Evolutionary conservation across 2,113 vertebrate genomes (phyloP), one percentile per base, ranked within the genome.

Genomic region (Archocentrus centrarchus): DNA sequence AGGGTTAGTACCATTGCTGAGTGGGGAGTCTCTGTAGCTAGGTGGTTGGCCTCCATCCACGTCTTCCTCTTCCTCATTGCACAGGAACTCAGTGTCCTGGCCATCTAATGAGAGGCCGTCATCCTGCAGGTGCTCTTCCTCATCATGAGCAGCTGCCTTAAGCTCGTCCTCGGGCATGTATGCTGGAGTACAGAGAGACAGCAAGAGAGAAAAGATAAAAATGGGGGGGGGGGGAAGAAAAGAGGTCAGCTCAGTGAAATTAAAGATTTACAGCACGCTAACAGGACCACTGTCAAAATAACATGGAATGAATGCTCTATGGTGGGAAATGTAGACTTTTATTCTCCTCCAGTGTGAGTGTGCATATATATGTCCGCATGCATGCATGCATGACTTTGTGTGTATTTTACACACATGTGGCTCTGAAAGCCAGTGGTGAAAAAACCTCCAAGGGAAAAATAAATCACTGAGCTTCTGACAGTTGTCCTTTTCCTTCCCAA

Each of bases 131-230:
- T 93, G 96, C 83, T 97, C 97, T 87, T 95, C 94, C 91, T 97
- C 97, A 93, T 98, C 96, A 81, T 96, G 96, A 88, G 96, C 95
- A 79, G 94, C 96, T 83, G 97, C 97, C 96, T 99, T 99, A 95
- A 99, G 90, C 94, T 99, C 98, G 82, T 99, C 98, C 94, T 99
- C 98, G 83, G 98, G 98, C 96, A 98, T 96, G 88, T 99, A 99
- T 88, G 98, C 98, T 99, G 94, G 85, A 94, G 95, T 87, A 96
- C 75, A 94, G 87, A 91, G 80, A 90, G 53, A 79, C 63, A 87
- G 35, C 68, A 55, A 73, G 61, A 82, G 27, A 82, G 17, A 79
- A 13, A 68, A 75, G 76, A 86, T 27, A 88, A 85, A 87, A 70
- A 80, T 35, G 37, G 35, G 17, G 27, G 77, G 44, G 79, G 53